phyloP scores from a whole-genome alignment of 2,888 invertebrate genomes.

The Ectobius pallidus region DNA sequence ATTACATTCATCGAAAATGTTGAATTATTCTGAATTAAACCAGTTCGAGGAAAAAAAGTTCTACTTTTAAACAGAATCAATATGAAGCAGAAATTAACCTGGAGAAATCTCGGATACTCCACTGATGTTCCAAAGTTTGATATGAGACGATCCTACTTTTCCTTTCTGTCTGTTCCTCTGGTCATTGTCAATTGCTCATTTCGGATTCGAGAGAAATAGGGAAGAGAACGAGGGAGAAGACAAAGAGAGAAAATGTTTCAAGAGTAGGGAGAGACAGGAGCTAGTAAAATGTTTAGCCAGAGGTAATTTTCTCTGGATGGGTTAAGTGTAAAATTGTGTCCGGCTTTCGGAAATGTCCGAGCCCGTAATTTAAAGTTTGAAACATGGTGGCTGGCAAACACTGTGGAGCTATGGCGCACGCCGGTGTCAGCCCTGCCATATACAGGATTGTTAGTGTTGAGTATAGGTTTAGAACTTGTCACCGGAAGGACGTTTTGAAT shows the following conservation, averaged over 20 bases:
- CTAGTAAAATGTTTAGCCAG: slow-evolving; percentile 29
- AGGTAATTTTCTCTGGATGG: slow-evolving; percentile 37
- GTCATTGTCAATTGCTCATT: slow-evolving; percentile 30
- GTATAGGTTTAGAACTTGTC: slow-evolving; percentile 31
- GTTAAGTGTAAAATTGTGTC: slow-evolving; percentile 43
- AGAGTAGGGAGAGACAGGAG: slow-evolving; percentile 33
- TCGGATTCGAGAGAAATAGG: background rate
- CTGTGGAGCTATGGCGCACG: background rate
- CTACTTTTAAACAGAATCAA: no score
- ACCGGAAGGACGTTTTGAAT: slow-evolving; percentile 39
- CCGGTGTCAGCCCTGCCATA: slow-evolving; percentile 19
- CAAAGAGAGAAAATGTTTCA: slow-evolving; percentile 20
- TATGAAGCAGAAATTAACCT: no score
- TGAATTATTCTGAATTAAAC: no score
- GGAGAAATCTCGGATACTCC: no score
- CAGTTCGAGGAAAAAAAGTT: no score
- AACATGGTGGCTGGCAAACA: slow-evolving; percentile 24
- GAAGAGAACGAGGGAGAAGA: slow-evolving; percentile 5
- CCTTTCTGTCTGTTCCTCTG: background rate
- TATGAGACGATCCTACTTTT: slow-evolving; percentile 10
- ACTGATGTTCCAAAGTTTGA: no score
- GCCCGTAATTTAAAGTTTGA: slow-evolving; percentile 40
- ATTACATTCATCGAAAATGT: no score
- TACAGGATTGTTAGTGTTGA: slow-evolving; percentile 30
- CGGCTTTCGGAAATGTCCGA: slow-evolving; percentile 41